A percentile compares a stretch with the other conserved stretches of the same genome.
Conservation (phyloP, 2,113 vertebrate species). For the Eonycteris spelaea region DNA sequence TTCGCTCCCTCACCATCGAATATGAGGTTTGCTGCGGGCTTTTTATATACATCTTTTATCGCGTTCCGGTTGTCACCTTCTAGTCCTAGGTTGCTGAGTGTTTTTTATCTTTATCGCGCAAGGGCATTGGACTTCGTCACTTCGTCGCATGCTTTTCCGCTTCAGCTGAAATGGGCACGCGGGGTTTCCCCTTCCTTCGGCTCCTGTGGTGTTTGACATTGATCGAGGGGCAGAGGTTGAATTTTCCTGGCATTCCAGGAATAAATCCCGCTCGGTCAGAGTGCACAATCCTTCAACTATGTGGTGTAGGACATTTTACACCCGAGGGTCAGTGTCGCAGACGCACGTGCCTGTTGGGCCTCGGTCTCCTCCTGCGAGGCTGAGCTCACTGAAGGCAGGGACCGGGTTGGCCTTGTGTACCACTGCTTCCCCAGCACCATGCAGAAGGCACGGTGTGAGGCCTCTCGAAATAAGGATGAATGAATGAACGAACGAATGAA, state of each 20-base stretch:
- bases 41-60: neutral
- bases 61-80: neutral
- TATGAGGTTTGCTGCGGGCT: neutral
- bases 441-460: neutral
- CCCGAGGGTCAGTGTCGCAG: fast-evolving
- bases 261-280: neutral
- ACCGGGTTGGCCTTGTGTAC: neutral
- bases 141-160: neutral
- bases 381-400: neutral
- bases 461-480: neutral
- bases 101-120: neutral
- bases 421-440: fast-evolving
- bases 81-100: neutral
- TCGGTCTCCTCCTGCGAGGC: fast-evolving
- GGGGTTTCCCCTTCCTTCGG: neutral
- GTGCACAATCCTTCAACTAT: neutral
- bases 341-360: neutral
- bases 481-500: neutral
- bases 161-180: neutral
- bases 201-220: neutral
- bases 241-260: neutral
- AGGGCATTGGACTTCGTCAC: neutral
- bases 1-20: neutral
- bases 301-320: neutral
- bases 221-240: neutral